Evolutionary conservation across 2,797 vertebrate species (phyloP).

Genomic region (Sebastes diploproa): DNA sequence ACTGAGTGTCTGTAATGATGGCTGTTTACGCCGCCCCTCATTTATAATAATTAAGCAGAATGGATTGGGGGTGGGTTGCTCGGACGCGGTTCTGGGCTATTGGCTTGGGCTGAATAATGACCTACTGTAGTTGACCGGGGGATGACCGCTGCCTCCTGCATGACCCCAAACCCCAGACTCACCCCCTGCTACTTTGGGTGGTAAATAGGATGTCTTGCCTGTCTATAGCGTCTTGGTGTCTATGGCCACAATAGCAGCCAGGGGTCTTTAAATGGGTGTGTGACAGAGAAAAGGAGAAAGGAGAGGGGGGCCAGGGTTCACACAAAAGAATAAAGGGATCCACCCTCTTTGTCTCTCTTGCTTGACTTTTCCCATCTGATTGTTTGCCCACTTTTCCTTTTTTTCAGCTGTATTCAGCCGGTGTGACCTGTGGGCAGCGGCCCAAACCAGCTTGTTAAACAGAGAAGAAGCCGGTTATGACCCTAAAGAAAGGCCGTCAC

Average conservation of each 20-base stretch:
- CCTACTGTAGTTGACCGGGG: conserved; percentile 96
- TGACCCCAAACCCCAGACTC: conserved; percentile 92
- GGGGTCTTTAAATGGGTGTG: conserved; percentile 81
- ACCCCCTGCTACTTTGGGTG: conserved; percentile 83
- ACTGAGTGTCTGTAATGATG: conserved; percentile 88
- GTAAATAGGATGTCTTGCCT: conserved; percentile 87
- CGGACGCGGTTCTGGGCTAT: conserved; percentile 91
- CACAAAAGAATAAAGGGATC: conserved; percentile 79
- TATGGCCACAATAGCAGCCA: conserved; percentile 82
- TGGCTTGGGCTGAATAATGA: conserved; percentile 95
- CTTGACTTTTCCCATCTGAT: conserved; percentile 84
- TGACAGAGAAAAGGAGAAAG: conserved; percentile 69
- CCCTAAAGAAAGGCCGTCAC: neutral
- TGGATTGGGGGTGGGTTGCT: conserved; percentile 84
- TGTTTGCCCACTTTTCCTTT: conserved; percentile 78
- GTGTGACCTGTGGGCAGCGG: conserved; percentile 65
- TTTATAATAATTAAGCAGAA: conserved; percentile 99
- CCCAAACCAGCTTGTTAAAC: conserved; percentile 45
- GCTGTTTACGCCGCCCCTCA: conserved; percentile 89
- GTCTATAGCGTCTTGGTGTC: conserved; percentile 83
- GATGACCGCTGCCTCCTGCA: conserved; percentile 96
- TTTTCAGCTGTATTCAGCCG: conserved; percentile 69
- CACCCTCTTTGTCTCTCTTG: conserved; percentile 72
- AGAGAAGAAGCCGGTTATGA: conserved; percentile 42
- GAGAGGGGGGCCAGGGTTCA: conserved; percentile 55